Percentiles rank a stretch among this genome's conserved stretches.
phyloP scores from a whole-genome alignment of 2,113 vertebrate genomes.

The Callospermophilus lateralis region DNA sequence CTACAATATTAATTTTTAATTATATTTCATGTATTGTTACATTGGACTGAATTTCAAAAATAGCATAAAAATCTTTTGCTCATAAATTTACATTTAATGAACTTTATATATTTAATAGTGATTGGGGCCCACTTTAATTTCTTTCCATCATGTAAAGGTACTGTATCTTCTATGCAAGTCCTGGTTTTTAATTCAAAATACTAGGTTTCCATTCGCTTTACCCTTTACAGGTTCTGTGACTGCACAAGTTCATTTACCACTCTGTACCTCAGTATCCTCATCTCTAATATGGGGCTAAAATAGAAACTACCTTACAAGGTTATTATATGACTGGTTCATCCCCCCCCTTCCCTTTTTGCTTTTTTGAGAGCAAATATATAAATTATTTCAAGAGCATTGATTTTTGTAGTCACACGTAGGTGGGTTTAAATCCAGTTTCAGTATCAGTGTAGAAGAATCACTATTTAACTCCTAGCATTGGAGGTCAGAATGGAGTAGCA shows the following conservation, averaged over 20 bases:
- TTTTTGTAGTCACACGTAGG: not conserved
- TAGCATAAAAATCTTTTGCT: not conserved
- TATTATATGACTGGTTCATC: not conserved
- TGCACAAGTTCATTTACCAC: not conserved
- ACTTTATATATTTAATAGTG: not conserved
- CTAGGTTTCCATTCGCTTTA: not conserved
- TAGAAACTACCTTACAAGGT: not conserved
- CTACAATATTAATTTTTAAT: not conserved
- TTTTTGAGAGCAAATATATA: not conserved
- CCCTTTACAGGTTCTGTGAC: not conserved
- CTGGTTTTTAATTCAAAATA: not conserved
- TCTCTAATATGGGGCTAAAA: not conserved
- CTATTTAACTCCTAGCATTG: not conserved
- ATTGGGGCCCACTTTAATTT: not conserved
- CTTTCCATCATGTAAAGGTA: not conserved
- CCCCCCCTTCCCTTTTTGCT: not conserved
- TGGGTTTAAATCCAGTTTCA: not conserved
- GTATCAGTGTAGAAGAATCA: not conserved
- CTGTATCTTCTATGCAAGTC: not conserved
- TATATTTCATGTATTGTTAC: not conserved
- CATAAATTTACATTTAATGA: too few relatives aligned
- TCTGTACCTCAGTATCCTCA: not conserved
- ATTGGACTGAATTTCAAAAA: constrained; percentile 29
- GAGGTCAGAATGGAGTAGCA: not conserved
- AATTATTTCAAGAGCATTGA: not conserved